These are phyloP conservation scores for Syrphus vitripennis DNA, from an alignment of 2,888 invertebrate species.

Conservation along the genomic window DNA sequence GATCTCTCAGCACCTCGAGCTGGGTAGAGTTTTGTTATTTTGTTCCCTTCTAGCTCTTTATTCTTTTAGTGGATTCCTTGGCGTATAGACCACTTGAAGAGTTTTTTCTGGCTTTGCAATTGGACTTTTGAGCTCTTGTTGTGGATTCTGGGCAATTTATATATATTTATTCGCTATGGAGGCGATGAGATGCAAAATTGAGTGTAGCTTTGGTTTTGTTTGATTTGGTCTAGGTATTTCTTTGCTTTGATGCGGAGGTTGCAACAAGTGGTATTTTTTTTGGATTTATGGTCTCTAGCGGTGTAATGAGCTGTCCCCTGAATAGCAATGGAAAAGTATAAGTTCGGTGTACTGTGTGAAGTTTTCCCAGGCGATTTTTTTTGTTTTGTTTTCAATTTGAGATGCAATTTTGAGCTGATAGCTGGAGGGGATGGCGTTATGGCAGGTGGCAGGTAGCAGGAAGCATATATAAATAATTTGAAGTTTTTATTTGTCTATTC, in stretches of 20 bases:
- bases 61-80: slow-evolving; percentile 7
- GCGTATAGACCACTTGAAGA: slow-evolving; percentile 2
- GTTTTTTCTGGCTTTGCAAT: slow-evolving; percentile 20
- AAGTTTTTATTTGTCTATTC: no score
- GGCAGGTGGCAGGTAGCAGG: slow-evolving; percentile 33
- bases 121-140: neutral
- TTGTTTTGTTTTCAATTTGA: slow-evolving; percentile 65
- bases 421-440: slow-evolving; percentile 21
- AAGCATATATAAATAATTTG: no score
- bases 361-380: slow-evolving; percentile 49
- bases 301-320: slow-evolving; percentile 64
- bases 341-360: slow-evolving; percentile 28
- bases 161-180: slow-evolving; percentile 40
- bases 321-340: slow-evolving; percentile 24
- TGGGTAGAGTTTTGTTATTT: neutral
- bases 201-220: slow-evolving; percentile 13
- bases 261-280: slow-evolving; percentile 41
- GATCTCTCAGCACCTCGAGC: slow-evolving; percentile 42
- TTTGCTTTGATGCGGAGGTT: neutral
- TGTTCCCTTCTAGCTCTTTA: neutral
- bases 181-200: slow-evolving; percentile 66
- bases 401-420: slow-evolving; percentile 39
- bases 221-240: neutral
- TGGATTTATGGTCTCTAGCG: slow-evolving; percentile 48
- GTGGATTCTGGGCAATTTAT: slow-evolving; percentile 42